Conservation (phyloP, 2,888 invertebrate species). For the Yponomeuta cagnagella region DNA sequence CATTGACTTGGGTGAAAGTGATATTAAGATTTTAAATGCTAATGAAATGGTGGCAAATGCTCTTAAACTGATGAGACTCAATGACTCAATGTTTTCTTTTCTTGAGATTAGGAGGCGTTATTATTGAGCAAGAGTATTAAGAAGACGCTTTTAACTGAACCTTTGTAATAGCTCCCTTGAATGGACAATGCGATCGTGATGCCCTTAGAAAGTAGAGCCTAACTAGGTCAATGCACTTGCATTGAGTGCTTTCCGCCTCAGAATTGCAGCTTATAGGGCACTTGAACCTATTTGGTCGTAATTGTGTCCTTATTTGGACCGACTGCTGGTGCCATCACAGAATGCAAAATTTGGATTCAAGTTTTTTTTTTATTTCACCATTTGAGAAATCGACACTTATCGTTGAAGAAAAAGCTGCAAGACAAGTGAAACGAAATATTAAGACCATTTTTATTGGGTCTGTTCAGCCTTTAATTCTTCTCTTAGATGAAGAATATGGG, state of each 20-base stretch:
- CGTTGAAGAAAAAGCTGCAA: no score
- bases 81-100: no score
- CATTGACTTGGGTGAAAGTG: background rate
- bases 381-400: no score
- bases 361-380: no score
- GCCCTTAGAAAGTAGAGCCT: slow-evolving; percentile 6
- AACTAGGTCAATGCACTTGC: slow-evolving; percentile 5
- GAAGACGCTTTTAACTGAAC: background rate
- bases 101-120: no score
- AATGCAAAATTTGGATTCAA: no score
- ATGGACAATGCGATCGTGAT: slow-evolving; percentile 7
- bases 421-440: no score
- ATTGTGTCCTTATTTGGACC: background rate
- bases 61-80: background rate
- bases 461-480: no score
- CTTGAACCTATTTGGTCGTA: background rate
- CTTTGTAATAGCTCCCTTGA: background rate
- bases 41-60: background rate
- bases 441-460: no score
- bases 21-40: background rate
- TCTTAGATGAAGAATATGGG: no score
- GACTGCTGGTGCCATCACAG: no score
- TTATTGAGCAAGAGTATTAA: background rate
- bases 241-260: background rate
- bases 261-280: background rate